Evolutionary conservation across 2,797 vertebrate species (phyloP).

Genomic region (Lithobates pipiens): DNA sequence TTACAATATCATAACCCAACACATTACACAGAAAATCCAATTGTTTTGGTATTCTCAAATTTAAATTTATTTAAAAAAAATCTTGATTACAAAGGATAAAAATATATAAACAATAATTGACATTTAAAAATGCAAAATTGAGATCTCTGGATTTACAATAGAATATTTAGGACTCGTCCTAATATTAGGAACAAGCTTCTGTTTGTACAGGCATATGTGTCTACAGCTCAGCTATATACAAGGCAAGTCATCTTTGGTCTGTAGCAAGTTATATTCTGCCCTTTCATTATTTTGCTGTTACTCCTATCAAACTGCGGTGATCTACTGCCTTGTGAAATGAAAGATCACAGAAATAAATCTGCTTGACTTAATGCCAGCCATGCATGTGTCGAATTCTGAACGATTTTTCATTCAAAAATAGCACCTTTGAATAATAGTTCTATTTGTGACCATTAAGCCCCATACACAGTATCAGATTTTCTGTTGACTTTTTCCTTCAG

Average conservation of each 20-base stretch:
- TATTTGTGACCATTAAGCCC: no score
- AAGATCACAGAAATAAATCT: not conserved
- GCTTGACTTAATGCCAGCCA: no score
- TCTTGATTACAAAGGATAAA: slow-evolving; percentile 43
- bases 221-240: slow-evolving; percentile 6
- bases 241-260: not conserved
- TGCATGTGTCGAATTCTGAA: no score
- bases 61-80: slow-evolving; percentile 19
- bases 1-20: not conserved
- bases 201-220: slow-evolving; percentile 8
- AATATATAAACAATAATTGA: slow-evolving; percentile 47
- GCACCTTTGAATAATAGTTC: no score
- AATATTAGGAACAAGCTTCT: not conserved
- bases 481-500: no score
- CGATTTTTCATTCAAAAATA: no score
- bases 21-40: not conserved
- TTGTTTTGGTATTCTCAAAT: not conserved
- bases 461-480: no score
- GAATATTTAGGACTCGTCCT: not conserved
- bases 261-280: not conserved
- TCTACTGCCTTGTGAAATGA: not conserved
- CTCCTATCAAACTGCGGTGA: not conserved
- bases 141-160: slow-evolving; percentile 7
- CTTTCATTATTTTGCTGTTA: not conserved
- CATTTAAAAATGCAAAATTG: slow-evolving; percentile 32